These are phyloP conservation scores for Micrastur ruficollis DNA, from an alignment of 2,797 vertebrate species.

Conservation along the genomic window DNA sequence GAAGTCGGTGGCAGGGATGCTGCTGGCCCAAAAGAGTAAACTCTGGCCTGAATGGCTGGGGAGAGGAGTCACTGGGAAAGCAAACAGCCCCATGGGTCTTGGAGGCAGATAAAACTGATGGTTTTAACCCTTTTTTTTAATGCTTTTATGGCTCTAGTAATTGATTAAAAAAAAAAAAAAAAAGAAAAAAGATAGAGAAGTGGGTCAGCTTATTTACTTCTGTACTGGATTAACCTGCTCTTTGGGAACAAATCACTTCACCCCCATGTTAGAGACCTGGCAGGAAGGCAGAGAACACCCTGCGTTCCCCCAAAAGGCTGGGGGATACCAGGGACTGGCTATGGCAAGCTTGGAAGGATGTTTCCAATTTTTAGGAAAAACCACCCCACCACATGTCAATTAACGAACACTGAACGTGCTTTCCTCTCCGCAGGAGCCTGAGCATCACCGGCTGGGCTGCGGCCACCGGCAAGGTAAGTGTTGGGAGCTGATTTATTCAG, in stretches of 20 bases:
- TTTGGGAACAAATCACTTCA: too few species aligned
- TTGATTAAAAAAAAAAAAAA: too few species aligned
- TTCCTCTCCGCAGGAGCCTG: not conserved
- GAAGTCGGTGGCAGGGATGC: not conserved
- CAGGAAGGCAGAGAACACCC: not conserved
- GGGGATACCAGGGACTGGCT: fast-evolving
- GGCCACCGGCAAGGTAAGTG: too few species aligned
- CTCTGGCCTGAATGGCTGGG: too few species aligned
- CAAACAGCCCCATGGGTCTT: not conserved
- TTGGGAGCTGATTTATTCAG: not conserved
- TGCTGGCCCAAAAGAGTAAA: not conserved
- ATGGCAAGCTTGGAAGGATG: fast-evolving
- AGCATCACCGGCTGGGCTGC: fast-evolving
- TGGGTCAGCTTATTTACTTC: not conserved
- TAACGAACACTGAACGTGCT: too few species aligned
- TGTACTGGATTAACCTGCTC: not conserved
- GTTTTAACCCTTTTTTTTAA: fast-evolving
- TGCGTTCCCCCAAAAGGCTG: not conserved
- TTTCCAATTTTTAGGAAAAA: not conserved
- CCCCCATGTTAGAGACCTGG: fast-evolving
- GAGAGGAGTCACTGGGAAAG: not conserved
- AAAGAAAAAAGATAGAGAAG: not conserved
- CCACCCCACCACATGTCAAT: fast-evolving
- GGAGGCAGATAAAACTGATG: not conserved
- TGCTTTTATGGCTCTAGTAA: not conserved